Percentiles rank a stretch among this genome's conserved stretches.
These are phyloP conservation scores for Drosophila sp. DNA, from an alignment of 1,140 invertebrate species.

Conservation along the genomic window DNA sequence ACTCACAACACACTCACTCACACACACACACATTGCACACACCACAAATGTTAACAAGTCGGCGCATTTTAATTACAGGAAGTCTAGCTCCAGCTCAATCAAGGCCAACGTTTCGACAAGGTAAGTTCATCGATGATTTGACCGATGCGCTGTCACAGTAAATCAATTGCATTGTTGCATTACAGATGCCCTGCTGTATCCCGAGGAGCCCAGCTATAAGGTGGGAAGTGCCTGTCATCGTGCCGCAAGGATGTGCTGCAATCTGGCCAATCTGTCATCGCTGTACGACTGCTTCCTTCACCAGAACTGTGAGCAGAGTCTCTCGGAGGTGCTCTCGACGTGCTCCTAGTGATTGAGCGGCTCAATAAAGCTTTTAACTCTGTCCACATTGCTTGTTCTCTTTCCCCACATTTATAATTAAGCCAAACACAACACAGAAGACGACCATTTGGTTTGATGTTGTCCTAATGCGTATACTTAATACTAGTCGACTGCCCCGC, in stretches of 20 bases:
- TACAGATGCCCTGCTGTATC: constrained; percentile 53
- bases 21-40: constrained; percentile 5
- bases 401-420: constrained; percentile 39
- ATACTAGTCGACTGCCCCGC: constrained; percentile 37
- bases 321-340: constrained; percentile 52
- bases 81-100: constrained; percentile 1
- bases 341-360: constrained; percentile 55
- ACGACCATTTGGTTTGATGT: constrained; percentile 3
- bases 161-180: constrained; percentile 2
- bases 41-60: constrained; percentile 55
- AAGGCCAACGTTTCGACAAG: constrained; percentile 16
- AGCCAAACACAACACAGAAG: constrained; percentile 10
- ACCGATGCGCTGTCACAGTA: not conserved
- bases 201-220: constrained; percentile 36
- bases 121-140: constrained; percentile 5
- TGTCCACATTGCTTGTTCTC: constrained; percentile 1
- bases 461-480: constrained; percentile 7
- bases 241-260: constrained; percentile 53
- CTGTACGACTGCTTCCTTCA: constrained; percentile 59
- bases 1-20: constrained; percentile 10
- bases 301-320: constrained; percentile 43
- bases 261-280: constrained; percentile 31
- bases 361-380: constrained; percentile 24
- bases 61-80: constrained; percentile 72
- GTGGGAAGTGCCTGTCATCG: constrained; percentile 49